Conservation (phyloP, 1,140 invertebrate species). For the Leguminivora glycinivorella region DNA sequence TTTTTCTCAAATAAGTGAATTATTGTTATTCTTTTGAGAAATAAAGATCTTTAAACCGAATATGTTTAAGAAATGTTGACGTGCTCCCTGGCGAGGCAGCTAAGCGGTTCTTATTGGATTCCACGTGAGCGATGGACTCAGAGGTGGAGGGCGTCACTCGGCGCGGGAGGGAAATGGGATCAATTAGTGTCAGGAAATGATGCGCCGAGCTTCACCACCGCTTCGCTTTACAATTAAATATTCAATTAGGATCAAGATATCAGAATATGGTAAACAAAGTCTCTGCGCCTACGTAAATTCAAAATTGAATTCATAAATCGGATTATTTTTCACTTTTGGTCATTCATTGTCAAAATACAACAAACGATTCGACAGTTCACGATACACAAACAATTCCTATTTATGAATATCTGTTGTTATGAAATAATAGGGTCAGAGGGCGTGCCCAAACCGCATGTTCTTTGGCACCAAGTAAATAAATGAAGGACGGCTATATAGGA, state of each 20-base stretch:
- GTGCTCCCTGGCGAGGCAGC: constrained; percentile 66
- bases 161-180: constrained; percentile 49
- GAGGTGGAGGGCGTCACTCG: constrained; percentile 69
- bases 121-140: constrained; percentile 66
- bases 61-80: constrained; percentile 44
- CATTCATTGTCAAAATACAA: neutral
- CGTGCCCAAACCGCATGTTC: neutral
- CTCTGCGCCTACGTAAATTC: neutral
- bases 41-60: too few species aligned
- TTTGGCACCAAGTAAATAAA: constrained; percentile 38
- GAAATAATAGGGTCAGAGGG: neutral
- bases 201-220: constrained; percentile 60
- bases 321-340: neutral
- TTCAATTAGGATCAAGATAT: constrained; percentile 34
- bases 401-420: constrained; percentile 29
- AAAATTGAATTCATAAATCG: neutral
- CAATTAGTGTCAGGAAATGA: constrained; percentile 44
- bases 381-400: neutral
- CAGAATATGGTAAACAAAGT: constrained; percentile 38
- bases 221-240: constrained; percentile 57
- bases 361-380: neutral
- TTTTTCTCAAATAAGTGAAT: too few species aligned
- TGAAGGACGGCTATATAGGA: constrained; percentile 37
- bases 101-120: constrained; percentile 71
- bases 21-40: too few species aligned